Conservation (phyloP, 2,797 vertebrate species). For the Oreortyx pictus region DNA sequence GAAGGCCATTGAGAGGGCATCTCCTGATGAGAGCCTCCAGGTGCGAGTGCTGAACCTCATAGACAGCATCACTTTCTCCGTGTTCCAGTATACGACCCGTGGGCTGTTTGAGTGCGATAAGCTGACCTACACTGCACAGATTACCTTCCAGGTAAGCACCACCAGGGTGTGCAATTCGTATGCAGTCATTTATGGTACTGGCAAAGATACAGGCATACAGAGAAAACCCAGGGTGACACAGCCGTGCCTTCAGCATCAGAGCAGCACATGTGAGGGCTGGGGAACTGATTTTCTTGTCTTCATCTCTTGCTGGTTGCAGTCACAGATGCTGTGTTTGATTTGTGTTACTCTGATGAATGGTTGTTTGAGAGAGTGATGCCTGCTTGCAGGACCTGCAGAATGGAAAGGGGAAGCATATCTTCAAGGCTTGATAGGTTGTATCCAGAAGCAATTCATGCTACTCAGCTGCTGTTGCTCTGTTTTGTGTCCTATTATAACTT, state of each 20-base stretch:
- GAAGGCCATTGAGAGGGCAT: constrained; percentile 88
- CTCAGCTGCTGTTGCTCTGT: neutral
- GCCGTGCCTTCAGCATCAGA: neutral
- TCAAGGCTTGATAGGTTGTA: neutral
- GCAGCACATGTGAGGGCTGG: neutral
- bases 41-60: constrained; percentile 87
- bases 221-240: neutral
- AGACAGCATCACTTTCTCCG: constrained; percentile 92
- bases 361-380: neutral
- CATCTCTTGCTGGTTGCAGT: neutral
- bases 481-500: neutral
- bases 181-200: neutral
- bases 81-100: constrained; percentile 92
- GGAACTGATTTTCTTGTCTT: neutral
- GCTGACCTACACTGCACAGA: constrained; percentile 84
- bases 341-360: neutral
- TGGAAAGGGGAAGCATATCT: neutral
- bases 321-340: neutral
- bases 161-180: neutral
- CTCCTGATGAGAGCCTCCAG: constrained; percentile 81
- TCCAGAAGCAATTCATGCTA: neutral
- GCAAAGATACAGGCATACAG: neutral
- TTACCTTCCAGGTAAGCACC: constrained; percentile 86
- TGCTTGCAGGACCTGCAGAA: neutral
- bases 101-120: constrained; percentile 96